Base-by-base conservation (phyloP, 2,888 invertebrate genomes). In the Neoaliturus tenellus region DNA sequence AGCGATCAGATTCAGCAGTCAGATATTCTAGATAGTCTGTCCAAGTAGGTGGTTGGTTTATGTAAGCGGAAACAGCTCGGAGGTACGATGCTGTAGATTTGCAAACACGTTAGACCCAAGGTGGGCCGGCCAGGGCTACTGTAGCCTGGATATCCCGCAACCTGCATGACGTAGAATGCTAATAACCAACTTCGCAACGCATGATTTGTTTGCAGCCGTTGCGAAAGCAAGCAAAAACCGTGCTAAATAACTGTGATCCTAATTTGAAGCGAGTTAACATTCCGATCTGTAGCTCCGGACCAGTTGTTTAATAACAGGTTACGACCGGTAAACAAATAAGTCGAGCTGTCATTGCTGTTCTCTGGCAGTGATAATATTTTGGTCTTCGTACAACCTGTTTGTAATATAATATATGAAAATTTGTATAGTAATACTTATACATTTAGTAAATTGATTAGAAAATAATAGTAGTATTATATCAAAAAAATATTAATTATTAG, bases 171-270 rank as follows among this genome's bases (percentile, higher is more conserved):
- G 25, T 17, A 0, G 71, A 71, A 75, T 75, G 73, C 44, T 75
- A 75, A 75, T 75, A 44, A 2, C 73, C 44, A 28, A 69, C 28
- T 39, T 75, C 44, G 73, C 73, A 75, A 75, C 73, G 48, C 17
- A 4, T 44, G 73, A 25, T 44, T 44, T 44, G 48, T 25, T 12
- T 4, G 44, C 69, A n/a, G 39, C 5, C n/a, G 73, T 75, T 75
- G 73, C 39, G 73, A 35, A 75, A 75, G 17, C 39, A 5, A 39
- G 62, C 69, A 35, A 69, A 69, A 41, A 44, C 73, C 28, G 73
- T 75, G 44, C 73, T 75, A 44, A 75, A 75, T 75, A 75, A 75
- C 73, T 39, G 41, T 6, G 73, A 44, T 75, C 44, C 17, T 75
- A 75, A 44, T 75, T 41, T 28, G 73, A 44, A 39, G 39, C 69